These are phyloP conservation scores for Rhopilema esculentum DNA, from an alignment of 30 jellyfish, hydroid and myxozoan species.

Conservation along the genomic window DNA sequence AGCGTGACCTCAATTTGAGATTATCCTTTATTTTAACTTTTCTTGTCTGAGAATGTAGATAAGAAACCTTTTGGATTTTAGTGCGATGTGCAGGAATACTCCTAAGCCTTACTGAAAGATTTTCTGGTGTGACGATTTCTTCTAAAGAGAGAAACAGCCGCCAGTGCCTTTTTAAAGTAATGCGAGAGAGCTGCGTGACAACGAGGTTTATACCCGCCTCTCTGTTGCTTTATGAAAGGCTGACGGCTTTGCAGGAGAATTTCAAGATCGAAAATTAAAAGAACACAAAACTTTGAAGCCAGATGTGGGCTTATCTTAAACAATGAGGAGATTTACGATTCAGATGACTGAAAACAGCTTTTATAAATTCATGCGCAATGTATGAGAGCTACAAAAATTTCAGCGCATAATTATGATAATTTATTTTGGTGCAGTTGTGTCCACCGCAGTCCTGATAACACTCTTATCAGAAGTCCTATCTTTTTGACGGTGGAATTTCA, in stretches of 20 bases:
- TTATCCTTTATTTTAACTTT: constrained; percentile 56
- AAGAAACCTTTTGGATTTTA: constrained; percentile 46
- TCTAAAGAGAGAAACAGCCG: neutral
- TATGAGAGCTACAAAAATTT: constrained; percentile 6
- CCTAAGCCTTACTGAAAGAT: neutral
- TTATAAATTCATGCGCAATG: constrained; percentile 38
- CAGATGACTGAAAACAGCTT: neutral
- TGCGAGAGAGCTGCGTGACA: neutral
- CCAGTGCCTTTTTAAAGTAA: neutral
- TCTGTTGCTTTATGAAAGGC: constrained; percentile 26
- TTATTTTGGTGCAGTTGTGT: constrained; percentile 35
- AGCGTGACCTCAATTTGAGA: constrained; percentile 64
- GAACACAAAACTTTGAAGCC: constrained; percentile 44
- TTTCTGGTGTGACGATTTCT: neutral
- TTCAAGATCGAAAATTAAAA: constrained; percentile 29
- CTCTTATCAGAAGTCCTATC: constrained; percentile 61
- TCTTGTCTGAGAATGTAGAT: constrained; percentile 61
- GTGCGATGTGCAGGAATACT: neutral
- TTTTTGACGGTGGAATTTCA: constrained; percentile 76
- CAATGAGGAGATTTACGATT: constrained; percentile 35
- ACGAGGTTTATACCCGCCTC: constrained; percentile 1
- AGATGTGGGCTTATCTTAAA: constrained; percentile 62
- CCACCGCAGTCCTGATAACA: constrained; percentile 67
- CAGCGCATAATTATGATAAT: constrained; percentile 48
- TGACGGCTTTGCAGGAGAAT: constrained; percentile 32